phyloP scores from a whole-genome alignment of 2,113 vertebrate genomes.

The Phyllopteryx taeniolatus region DNA sequence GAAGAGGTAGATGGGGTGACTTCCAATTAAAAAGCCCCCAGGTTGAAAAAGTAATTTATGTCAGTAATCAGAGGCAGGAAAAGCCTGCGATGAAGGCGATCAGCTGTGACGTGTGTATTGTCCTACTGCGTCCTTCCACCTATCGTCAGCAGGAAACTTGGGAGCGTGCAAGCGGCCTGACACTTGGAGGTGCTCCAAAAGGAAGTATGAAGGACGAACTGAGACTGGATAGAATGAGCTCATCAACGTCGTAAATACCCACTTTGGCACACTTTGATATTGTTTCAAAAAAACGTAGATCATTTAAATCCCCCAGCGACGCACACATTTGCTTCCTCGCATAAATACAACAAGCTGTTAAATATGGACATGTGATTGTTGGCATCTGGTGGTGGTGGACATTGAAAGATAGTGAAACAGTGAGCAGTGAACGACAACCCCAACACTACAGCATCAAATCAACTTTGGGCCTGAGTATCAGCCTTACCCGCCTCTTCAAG shows the following conservation, averaged over 20 bases:
- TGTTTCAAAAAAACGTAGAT: slow-evolving; percentile 30
- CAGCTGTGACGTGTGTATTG: slow-evolving; percentile 29
- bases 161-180: slow-evolving; percentile 46
- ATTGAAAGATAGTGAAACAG: neutral
- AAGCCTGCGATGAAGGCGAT: slow-evolving; percentile 44
- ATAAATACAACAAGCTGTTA: slow-evolving; percentile 16
- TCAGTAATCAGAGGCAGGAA: slow-evolving; percentile 18
- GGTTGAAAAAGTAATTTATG: slow-evolving; percentile 8
- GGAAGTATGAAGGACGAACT: slow-evolving; percentile 58
- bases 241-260: slow-evolving; percentile 34
- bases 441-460: neutral
- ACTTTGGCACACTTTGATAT: slow-evolving; percentile 17
- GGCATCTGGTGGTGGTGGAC: neutral
- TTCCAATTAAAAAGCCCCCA: slow-evolving; percentile 41
- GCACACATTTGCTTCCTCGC: neutral
- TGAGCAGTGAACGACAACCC: no score
- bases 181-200: slow-evolving; percentile 48
- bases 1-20: slow-evolving; percentile 23
- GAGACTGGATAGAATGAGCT: slow-evolving; percentile 29
- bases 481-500: slow-evolving; percentile 83
- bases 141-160: slow-evolving; percentile 51
- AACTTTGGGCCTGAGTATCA: slow-evolving; percentile 1
- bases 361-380: neutral
- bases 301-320: slow-evolving; percentile 7
- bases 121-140: slow-evolving; percentile 20